phyloP scores from a whole-genome alignment of 2,888 invertebrate species.

The Diaphora mendica region DNA sequence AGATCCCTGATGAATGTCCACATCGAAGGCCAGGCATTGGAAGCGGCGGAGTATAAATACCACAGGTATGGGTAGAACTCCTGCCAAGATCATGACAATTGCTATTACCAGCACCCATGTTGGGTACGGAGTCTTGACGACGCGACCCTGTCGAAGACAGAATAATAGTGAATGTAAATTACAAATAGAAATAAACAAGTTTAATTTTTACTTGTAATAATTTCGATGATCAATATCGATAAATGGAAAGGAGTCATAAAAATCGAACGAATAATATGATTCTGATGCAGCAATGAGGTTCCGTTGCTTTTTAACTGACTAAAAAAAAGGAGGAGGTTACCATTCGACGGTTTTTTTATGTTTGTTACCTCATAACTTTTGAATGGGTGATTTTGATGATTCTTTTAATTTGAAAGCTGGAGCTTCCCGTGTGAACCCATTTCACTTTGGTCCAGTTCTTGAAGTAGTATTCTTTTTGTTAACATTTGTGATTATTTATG shows the following conservation, averaged over 20 bases:
- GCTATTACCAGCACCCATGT: slow-evolving; percentile 93
- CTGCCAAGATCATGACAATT: slow-evolving; percentile 91
- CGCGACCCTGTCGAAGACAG: slow-evolving; percentile 87
- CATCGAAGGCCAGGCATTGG: slow-evolving; percentile 95
- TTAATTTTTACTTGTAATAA: not conserved
- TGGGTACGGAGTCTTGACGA: slow-evolving; percentile 90
- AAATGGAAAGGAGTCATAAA: slow-evolving; percentile 6
- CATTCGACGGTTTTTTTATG: no score
- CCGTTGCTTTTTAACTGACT: not conserved
- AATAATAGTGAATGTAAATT: not conserved
- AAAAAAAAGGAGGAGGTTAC: no score
- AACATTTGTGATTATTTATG: no score
- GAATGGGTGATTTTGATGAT: no score
- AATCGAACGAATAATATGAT: not conserved
- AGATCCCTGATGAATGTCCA: slow-evolving; percentile 96
- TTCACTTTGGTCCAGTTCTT: no score
- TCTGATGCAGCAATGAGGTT: not conserved
- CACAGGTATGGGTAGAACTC: slow-evolving; percentile 93
- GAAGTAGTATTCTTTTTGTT: no score
- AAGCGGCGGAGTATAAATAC: slow-evolving; percentile 95
- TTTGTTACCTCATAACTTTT: no score
- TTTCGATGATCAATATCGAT: slow-evolving; percentile 15
- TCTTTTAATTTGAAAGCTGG: no score
- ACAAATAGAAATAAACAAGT: not conserved
- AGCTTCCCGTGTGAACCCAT: no score